phyloP scores from a whole-genome alignment of 1,140 invertebrate genomes.

The Panulirus ornatus region DNA sequence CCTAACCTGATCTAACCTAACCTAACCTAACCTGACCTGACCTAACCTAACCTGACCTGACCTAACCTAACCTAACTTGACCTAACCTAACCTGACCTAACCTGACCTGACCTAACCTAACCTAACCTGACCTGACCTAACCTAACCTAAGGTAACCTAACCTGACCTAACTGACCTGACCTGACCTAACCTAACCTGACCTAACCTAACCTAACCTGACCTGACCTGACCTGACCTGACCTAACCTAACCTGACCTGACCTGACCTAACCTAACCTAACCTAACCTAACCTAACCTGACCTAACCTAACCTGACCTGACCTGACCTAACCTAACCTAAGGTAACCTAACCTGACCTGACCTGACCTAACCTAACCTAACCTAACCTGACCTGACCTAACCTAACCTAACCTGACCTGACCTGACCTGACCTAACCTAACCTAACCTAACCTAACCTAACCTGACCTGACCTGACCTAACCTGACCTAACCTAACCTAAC shows the following conservation, averaged over 20 bases:
- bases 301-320: not conserved
- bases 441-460: not conserved
- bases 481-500: not conserved
- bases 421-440: not conserved
- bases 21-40: not conserved
- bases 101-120: not conserved
- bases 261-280: too few species aligned
- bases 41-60: not conserved
- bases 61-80: not conserved
- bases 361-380: not conserved
- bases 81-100: not conserved
- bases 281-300: too few species aligned
- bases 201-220: slow-evolving; percentile 5
- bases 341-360: not conserved
- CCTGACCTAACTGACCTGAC: not conserved
- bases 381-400: not conserved
- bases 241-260: not conserved
- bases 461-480: not conserved
- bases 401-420: not conserved
- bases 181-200: slow-evolving; percentile 4
- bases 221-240: slow-evolving; percentile 17
- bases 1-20: not conserved
- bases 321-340: not conserved
- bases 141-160: not conserved
- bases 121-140: not conserved